Evolutionary conservation across 2,113 vertebrate species (phyloP).

Genomic region (Puma concolor): DNA sequence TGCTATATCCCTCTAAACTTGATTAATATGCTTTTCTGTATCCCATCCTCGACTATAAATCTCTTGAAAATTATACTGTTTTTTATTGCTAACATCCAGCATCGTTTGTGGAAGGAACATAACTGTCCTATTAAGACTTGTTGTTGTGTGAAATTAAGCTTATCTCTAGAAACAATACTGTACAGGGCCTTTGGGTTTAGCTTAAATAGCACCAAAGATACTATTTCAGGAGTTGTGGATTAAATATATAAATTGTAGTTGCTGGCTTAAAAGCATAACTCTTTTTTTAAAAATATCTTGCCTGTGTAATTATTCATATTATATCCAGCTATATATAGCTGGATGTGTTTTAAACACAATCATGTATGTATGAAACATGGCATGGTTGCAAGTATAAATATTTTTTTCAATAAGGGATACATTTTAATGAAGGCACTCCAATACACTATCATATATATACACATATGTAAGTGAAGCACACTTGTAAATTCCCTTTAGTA

Average conservation of each 20-base stretch:
- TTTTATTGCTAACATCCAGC: not conserved
- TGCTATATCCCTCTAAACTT: not conserved
- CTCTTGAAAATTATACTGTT: not conserved
- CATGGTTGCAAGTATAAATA: not conserved
- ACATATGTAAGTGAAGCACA: not conserved
- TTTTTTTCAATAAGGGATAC: slow-evolving; percentile 42
- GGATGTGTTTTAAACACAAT: slow-evolving; percentile 44
- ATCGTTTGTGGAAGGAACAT: not conserved
- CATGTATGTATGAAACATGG: slow-evolving; percentile 55
- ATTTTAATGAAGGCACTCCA: slow-evolving; percentile 53
- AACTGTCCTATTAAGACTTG: not conserved
- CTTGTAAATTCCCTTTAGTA: slow-evolving; percentile 53
- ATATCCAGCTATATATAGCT: not conserved
- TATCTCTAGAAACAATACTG: not conserved
- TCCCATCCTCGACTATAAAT: not conserved
- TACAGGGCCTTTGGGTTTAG: not conserved
- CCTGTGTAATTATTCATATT: not conserved
- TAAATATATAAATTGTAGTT: slow-evolving; percentile 46
- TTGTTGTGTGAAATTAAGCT: not conserved
- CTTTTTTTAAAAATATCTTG: not conserved
- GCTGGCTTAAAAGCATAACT: not conserved
- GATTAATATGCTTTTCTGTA: not conserved
- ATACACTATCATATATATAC: not conserved
- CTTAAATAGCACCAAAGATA: not conserved
- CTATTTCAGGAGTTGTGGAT: not conserved